Evolutionary conservation across 2,888 invertebrate genomes (phyloP).

Genomic region (Pyrochroa serraticornis): DNA sequence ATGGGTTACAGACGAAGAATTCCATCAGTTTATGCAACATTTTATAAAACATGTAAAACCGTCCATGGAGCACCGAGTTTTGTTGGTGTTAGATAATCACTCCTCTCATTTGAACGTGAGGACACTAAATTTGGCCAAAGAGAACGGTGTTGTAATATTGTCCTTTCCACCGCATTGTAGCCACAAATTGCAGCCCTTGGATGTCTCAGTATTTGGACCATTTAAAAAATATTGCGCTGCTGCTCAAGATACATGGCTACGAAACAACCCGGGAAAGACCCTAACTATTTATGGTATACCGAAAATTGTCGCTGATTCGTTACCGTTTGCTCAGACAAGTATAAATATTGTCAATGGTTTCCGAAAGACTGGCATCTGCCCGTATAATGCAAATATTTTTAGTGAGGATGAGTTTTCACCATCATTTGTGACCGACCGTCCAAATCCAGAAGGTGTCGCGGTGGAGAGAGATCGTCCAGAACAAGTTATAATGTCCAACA

Average conservation of each 20-base stretch:
- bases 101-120: conserved; percentile 41
- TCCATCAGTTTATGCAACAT: conserved; percentile 43
- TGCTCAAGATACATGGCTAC: conserved; percentile 43
- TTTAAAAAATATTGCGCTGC: conserved; percentile 8
- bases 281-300: conserved; percentile 20
- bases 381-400: conserved; percentile 26
- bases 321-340: conserved; percentile 11
- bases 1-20: conserved; percentile 47
- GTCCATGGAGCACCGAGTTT: conserved; percentile 31
- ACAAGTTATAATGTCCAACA: no score
- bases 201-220: conserved; percentile 31
- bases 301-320: conserved; percentile 4
- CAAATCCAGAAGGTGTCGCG: background rate
- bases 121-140: conserved; percentile 45
- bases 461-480: no score
- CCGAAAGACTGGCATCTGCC: conserved; percentile 28
- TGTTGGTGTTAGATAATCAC: conserved; percentile 48
- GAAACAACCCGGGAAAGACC: conserved; percentile 44
- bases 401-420: conserved; percentile 22
- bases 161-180: conserved; percentile 52
- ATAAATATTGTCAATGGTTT: conserved; percentile 31
- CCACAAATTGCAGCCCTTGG: conserved; percentile 49
- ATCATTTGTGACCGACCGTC: conserved; percentile 22
- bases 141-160: conserved; percentile 51
- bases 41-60: conserved; percentile 47